Percentiles rank a stretch among this genome's conserved stretches.
These are phyloP conservation scores for Prunella fulvescens DNA, from an alignment of 2,113 vertebrate genomes.

Conservation along the genomic window DNA sequence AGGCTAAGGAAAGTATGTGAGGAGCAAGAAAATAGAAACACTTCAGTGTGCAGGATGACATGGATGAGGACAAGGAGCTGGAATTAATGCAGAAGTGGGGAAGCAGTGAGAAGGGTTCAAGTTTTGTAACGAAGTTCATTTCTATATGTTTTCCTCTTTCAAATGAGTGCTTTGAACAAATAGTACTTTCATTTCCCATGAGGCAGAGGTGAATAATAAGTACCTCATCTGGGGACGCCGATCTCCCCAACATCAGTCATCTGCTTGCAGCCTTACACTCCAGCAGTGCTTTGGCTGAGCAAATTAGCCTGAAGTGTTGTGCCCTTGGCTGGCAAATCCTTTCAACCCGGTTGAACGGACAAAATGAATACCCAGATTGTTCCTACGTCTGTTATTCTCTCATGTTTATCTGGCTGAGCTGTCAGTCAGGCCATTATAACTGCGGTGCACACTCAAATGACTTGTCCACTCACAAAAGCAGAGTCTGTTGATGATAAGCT, in stretches of 20 bases:
- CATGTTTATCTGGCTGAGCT: constrained; percentile 84
- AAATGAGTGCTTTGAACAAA: constrained; percentile 41
- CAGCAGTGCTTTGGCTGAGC: constrained; percentile 73
- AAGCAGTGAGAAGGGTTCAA: neutral
- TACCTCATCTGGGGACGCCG: constrained; percentile 19
- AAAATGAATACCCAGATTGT: constrained; percentile 82
- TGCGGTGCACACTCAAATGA: constrained; percentile 79
- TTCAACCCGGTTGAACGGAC: constrained; percentile 82
- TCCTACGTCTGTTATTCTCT: constrained; percentile 73
- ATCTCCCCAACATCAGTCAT: constrained; percentile 60
- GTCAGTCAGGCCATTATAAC: constrained; percentile 83
- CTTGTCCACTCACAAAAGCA: constrained; percentile 79
- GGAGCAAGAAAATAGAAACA: neutral
- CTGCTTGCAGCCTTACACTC: constrained; percentile 60
- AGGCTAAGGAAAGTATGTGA: neutral
- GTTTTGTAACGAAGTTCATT: constrained; percentile 52
- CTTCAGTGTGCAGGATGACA: neutral
- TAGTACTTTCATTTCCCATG: constrained; percentile 54
- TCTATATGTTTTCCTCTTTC: constrained; percentile 48
- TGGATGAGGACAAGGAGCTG: neutral
- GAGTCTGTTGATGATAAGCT: constrained; percentile 72
- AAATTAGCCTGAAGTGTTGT: constrained; percentile 86
- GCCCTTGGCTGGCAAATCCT: constrained; percentile 88
- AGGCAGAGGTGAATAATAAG: constrained; percentile 63
- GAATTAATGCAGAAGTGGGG: neutral